These are phyloP conservation scores for Gnathonemus longibarbis DNA, from an alignment of 2,113 vertebrate genomes.

Conservation along the genomic window DNA sequence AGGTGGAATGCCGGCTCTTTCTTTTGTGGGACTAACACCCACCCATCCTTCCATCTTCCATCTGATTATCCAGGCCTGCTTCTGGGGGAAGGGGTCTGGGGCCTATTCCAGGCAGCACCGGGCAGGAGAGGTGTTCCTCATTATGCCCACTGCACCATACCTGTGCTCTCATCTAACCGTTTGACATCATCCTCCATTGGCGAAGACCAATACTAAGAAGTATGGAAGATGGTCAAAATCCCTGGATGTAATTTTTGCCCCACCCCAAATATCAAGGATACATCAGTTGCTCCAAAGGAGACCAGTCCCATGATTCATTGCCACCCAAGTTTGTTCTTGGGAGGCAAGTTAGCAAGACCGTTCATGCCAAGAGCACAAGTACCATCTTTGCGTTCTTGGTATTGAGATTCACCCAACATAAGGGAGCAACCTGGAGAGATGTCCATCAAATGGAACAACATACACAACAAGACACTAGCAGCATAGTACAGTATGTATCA, in stretches of 20 bases:
- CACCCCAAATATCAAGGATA: background rate
- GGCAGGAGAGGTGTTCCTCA: background rate
- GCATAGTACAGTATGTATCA: background rate
- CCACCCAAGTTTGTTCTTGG: background rate
- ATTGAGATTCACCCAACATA: background rate
- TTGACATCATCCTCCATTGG: background rate
- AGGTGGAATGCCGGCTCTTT: background rate
- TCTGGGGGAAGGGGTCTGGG: background rate
- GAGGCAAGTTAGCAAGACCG: background rate
- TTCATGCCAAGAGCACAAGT: background rate
- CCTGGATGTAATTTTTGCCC: background rate
- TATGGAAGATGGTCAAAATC: background rate
- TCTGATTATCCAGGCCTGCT: background rate
- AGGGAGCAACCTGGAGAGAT: background rate
- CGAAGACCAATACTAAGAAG: background rate
- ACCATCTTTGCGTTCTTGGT: background rate
- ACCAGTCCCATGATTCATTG: background rate
- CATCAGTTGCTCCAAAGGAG: background rate
- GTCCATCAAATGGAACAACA: background rate
- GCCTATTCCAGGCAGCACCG: background rate
- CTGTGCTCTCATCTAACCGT: background rate
- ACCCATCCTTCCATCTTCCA: background rate
- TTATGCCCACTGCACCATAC: background rate
- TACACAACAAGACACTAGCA: background rate
- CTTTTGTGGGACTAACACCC: background rate